Percentiles rank a stretch among this genome's conserved stretches.
phyloP scores from a whole-genome alignment of 2,113 vertebrate genomes.

The Crypturellus undulatus region DNA sequence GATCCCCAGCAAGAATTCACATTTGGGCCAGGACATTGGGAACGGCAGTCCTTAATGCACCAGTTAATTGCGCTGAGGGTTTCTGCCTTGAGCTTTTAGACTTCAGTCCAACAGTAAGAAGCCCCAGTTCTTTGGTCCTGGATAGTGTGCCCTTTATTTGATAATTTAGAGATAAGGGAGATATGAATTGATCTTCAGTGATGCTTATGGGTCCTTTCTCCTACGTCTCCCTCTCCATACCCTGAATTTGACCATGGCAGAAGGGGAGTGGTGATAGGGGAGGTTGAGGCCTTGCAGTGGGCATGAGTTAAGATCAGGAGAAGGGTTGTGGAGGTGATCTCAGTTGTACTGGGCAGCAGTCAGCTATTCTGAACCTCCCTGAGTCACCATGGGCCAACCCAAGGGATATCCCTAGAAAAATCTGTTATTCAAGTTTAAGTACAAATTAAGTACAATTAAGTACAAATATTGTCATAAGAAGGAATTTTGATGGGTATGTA shows the following conservation, averaged over 20 bases:
- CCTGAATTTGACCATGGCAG: background rate
- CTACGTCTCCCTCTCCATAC: background rate
- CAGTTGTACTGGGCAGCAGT: background rate
- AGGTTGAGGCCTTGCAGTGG: background rate
- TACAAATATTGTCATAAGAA: rapidly evolving
- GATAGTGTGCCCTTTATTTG: background rate
- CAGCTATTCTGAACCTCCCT: background rate
- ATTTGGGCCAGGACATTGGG: background rate
- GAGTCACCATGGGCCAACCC: rapidly evolving
- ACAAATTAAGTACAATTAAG: too few relatives aligned
- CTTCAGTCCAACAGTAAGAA: background rate
- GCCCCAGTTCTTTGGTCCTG: rapidly evolving
- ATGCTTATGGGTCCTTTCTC: background rate
- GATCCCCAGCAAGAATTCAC: background rate
- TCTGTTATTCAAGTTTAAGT: background rate
- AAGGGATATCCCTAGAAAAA: background rate
- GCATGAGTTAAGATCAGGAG: background rate
- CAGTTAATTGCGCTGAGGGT: background rate
- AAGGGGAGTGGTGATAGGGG: background rate
- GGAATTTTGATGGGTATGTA: background rate
- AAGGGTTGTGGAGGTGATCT: background rate
- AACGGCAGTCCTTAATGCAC: background rate
- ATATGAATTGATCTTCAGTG: background rate
- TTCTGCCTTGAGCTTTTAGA: background rate
- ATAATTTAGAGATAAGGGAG: background rate